Percentiles rank a stretch among this genome's conserved stretches.
These are phyloP conservation scores for Eupelmus urozonus DNA, from an alignment of 2,888 invertebrate species.

Conservation along the genomic window DNA sequence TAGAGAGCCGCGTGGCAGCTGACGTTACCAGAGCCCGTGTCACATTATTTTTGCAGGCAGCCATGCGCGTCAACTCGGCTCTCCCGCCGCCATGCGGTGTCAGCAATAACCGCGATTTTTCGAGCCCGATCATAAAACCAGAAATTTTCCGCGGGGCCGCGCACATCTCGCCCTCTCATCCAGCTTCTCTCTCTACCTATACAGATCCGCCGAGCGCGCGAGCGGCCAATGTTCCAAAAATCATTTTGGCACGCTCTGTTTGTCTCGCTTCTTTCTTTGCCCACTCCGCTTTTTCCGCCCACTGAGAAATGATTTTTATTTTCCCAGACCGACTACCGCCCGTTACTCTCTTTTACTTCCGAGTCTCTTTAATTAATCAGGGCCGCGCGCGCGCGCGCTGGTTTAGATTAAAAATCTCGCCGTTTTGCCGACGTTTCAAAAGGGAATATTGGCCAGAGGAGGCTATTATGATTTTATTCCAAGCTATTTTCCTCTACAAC, in stretches of 20 bases:
- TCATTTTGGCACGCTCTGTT: neutral
- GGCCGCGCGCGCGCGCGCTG: too few relatives aligned
- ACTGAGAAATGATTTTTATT: neutral
- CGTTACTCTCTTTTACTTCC: neutral
- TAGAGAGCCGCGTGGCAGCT: slow-evolving; percentile 65
- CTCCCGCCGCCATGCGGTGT: slow-evolving; percentile 62
- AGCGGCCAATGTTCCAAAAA: slow-evolving; percentile 13
- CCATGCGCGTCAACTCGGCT: slow-evolving; percentile 67
- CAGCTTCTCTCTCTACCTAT: neutral
- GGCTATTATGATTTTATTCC: too few relatives aligned
- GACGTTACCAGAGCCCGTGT: slow-evolving; percentile 71
- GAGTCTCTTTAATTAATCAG: too few relatives aligned
- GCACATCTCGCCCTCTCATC: slow-evolving; percentile 3
- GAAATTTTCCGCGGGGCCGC: slow-evolving; percentile 45
- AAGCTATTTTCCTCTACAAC: too few relatives aligned
- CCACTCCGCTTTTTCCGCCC: neutral
- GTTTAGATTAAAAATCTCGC: too few relatives aligned
- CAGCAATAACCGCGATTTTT: slow-evolving; percentile 71
- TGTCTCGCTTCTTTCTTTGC: neutral
- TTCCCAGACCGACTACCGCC: neutral
- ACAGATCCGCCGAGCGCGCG: too few relatives aligned
- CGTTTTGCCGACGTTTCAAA: too few relatives aligned
- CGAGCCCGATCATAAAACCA: slow-evolving; percentile 58
- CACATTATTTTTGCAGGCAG: slow-evolving; percentile 73
- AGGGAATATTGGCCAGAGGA: too few relatives aligned